A percentile compares a stretch with the other conserved stretches of the same genome.
These are phyloP conservation scores for Lasioglossum figueresi DNA, from an alignment of 2,888 invertebrate species.

Conservation along the genomic window DNA sequence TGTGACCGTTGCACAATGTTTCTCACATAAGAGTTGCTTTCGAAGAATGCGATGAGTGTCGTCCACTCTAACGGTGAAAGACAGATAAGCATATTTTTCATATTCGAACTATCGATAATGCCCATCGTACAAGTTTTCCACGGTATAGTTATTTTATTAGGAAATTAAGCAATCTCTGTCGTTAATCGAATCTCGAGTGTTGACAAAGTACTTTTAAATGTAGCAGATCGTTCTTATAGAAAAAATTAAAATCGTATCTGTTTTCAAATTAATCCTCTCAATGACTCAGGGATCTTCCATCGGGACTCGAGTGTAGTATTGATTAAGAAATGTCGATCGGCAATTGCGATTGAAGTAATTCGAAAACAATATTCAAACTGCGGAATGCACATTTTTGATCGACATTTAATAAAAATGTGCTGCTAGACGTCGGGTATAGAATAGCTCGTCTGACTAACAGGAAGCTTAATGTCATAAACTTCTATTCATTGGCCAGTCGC, in stretches of 20 bases:
- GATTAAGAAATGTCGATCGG: neutral
- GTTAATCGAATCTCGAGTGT: neutral
- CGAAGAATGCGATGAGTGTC: constrained; percentile 10
- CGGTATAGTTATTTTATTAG: neutral
- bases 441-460: neutral
- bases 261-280: neutral
- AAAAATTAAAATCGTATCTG: constrained; percentile 10
- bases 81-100: constrained; percentile 12
- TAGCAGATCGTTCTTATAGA: neutral
- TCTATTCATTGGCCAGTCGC: constrained; percentile 7
- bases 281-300: neutral
- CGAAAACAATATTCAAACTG: neutral
- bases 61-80: constrained; percentile 8
- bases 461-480: neutral
- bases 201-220: constrained; percentile 3
- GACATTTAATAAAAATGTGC: neutral
- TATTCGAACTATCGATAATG: neutral
- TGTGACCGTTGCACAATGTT: constrained; percentile 16
- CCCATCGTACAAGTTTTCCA: neutral
- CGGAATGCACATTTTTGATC: neutral
- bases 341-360: neutral
- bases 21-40: neutral
- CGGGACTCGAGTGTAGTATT: neutral
- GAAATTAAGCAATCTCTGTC: neutral
- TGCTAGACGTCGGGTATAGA: neutral